Conservation (phyloP, 2,797 vertebrate genomes). For the Cryptoprocta ferox region DNA sequence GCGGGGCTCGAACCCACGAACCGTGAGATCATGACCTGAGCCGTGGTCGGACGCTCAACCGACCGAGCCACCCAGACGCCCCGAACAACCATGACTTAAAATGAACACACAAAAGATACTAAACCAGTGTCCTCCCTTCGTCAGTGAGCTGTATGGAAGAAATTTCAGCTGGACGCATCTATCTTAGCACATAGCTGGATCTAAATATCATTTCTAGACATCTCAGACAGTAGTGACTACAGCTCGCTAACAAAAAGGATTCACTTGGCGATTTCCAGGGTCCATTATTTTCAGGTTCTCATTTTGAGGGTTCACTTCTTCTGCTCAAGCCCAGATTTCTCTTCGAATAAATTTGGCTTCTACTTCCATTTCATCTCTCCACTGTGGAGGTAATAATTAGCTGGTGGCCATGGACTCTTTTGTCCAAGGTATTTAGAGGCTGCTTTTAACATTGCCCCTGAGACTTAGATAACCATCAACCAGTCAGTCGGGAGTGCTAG, state of each 20-base stretch:
- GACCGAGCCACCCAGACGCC: too few relatives aligned
- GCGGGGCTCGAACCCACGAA: too few relatives aligned
- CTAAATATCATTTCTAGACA: constrained; percentile 19
- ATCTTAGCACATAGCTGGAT: not conserved
- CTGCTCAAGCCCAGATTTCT: not conserved
- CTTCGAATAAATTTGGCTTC: not conserved
- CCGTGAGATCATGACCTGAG: too few relatives aligned
- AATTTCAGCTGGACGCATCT: not conserved
- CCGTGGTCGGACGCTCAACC: too few relatives aligned
- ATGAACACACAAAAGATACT: constrained; percentile 36
- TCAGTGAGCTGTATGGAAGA: not conserved
- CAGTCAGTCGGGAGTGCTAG: not conserved
- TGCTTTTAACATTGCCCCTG: not conserved
- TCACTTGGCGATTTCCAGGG: not conserved
- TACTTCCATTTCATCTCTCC: not conserved
- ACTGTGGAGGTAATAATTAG: constrained; percentile 25
- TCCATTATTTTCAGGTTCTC: not conserved
- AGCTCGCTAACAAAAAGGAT: not conserved
- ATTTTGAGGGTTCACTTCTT: not conserved
- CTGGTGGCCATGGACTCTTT: not conserved
- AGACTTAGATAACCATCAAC: not conserved
- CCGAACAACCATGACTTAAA: not conserved
- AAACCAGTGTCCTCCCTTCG: not conserved
- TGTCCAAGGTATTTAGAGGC: not conserved
- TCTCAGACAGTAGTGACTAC: not conserved